Evolutionary conservation across 2,113 vertebrate genomes (phyloP), one percentile per base, ranked within the genome.

Genomic region (Aix galericulata): DNA sequence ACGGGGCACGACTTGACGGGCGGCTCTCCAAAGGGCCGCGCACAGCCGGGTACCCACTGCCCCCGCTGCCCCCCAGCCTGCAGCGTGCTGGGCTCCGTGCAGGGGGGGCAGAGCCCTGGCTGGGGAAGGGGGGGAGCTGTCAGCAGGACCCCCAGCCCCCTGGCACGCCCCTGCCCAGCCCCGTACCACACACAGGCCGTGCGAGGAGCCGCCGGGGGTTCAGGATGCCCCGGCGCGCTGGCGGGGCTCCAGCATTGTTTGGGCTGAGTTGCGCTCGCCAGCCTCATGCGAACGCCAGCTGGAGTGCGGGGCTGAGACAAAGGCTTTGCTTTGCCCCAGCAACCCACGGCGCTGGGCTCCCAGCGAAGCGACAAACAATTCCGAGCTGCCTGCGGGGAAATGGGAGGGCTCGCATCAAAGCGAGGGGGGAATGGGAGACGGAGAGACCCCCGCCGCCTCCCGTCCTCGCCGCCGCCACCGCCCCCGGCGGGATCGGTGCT

Each of bases 1-100:
- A 1, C 50, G 15, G 42, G 58, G 16, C 11, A 5, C 16, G 8
- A 9, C 58, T 22, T 2, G 0, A 25, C 1, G 0, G 7, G 44
- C 23, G 52, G 8, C 42, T 13, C 50, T 32, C 17, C 3, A 0
- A 25, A 21, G 27, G 52, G 15, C 7, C 31, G 38, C 2, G 3
- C 34, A 3, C 13, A 34, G n/a, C 38, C 55, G 13, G 16, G n/a
- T 8, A 4, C 13, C 44, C 58, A 14, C 52, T 15, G 17, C 2
- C 0, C 13, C 62, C 58, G 26, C 52, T 15, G 17, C 2, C 0
- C 13, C 62, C 31, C 31, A 29, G 25, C 53, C 40, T 7, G 10
- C 34, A 48, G 34, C 62, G 21, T 15, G 18, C 31, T 40, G 26
- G 9, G 34, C 40, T 8, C 32, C 11, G 14, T 16, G 40, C 50